These are phyloP conservation scores for Lasiurus borealis DNA, from an alignment of 2,113 vertebrate genomes.

Conservation along the genomic window DNA sequence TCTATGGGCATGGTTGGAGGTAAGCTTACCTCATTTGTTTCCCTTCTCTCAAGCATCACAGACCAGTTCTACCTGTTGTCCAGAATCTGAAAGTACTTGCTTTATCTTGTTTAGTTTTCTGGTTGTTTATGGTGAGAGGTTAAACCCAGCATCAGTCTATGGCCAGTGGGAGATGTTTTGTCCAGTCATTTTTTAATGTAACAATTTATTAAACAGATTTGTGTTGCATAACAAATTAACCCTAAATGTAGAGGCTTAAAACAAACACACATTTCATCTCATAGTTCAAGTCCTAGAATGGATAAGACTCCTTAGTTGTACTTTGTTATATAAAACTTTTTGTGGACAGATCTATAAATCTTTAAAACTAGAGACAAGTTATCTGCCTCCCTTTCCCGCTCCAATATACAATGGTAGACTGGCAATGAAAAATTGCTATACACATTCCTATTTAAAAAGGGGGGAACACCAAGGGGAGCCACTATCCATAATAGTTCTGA, in stretches of 20 bases:
- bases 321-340: background rate
- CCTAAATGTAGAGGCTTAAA: background rate
- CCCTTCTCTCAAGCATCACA: background rate
- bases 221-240: background rate
- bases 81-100: background rate
- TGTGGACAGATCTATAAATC: background rate
- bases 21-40: background rate
- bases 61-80: background rate
- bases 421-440: background rate
- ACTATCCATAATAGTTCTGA: background rate
- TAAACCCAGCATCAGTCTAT: background rate
- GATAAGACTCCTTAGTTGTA: background rate
- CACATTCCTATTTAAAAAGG: background rate
- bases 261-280: background rate
- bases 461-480: background rate
- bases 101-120: conserved; percentile 44
- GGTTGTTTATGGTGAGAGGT: background rate
- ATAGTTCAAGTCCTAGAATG: background rate
- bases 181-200: background rate
- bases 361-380: background rate
- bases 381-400: rapidly evolving
- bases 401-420: background rate
- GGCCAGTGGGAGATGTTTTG: conserved; percentile 23
- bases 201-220: background rate
- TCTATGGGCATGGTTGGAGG: background rate